Evolutionary conservation across 2,888 invertebrate genomes (phyloP), one percentile per base, ranked within the genome.

Genomic region (Steinernema carpocapsae): DNA sequence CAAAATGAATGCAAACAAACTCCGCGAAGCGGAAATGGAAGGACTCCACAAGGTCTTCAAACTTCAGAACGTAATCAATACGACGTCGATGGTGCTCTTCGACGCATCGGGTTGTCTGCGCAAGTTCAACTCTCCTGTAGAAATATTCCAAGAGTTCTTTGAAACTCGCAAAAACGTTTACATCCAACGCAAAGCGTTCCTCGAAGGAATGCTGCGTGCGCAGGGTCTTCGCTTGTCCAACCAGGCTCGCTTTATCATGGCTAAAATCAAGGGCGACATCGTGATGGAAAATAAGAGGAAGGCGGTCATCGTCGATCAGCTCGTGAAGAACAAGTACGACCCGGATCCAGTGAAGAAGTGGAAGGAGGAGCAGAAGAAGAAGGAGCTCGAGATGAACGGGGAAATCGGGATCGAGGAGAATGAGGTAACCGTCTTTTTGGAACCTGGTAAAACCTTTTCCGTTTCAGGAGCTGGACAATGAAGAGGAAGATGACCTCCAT

Each of bases 21-120:
- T 92, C n/a, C 72, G 77, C 7, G 75, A 79, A 42, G 76, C 81
- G 48, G 94, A 95, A 87, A 64, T 74, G 10, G 93, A 94, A 77
- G 97, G 97, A 0, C 91, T 99, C 1, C 95, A 97, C 90, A 95
- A 94, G 87, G 92, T 92, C 64, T 96, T 99, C 89, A 99, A 97
- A 88, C 90, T 99, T 72, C 94, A 94, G 88, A 90, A 92, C 1
- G 91, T 93, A 0, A 90, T 93, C 46, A 91, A 92, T 0, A 92
- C 92, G 72, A 92, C 92, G 24, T 93, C 93, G 71, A 97, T 99
- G 97, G 95, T 90, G 7, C 86, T 92, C 43, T 93, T 93, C 88
- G 92, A 93, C 82, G 88, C 90, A 22, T 90, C 90, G 81, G 91
- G 91, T 12, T 91, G 91, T 81, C 88, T 93, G 74, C 89, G 89